Base-by-base conservation (phyloP, 2,113 vertebrate species). In the Platanista minor region DNA sequence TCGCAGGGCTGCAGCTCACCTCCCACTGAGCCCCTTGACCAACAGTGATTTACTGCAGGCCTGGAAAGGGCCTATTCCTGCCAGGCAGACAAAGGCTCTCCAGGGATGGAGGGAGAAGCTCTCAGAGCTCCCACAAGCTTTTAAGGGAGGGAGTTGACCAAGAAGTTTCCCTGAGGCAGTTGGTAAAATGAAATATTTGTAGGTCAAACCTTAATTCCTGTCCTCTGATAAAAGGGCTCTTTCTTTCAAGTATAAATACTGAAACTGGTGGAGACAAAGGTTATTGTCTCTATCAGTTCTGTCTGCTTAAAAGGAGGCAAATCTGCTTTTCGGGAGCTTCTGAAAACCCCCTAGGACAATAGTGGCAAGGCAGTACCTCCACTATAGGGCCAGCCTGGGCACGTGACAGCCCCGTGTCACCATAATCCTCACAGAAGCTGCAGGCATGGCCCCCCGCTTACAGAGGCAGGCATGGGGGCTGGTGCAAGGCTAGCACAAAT, bases 171-270 rank as follows among this genome's bases (percentile, higher is more conserved):
- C 90, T 21, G 74, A 84, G 84, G 86, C 62, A 13, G 62, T 41
- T 64, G 43, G 49, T 81, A 52, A 95, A 92, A 87, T 14, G 23
- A 95, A 91, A 59, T 54, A 69, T 86, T 89, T 80, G 54, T 80
- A 29, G 75, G 52, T 66, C 75, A 91, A 59, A 27, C 80, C 57
- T 84, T 86, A 74, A 77, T 96, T 91, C 90, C 90, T 81, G 20
- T 82, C 66, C 41, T 78, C 49, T 20, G 39, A 67, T 3, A 96
- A 96, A 94, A 75, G 66, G 71, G 29, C 75, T 84, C 96, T 95
- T 95, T 97, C 93, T 95, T 96, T 94, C 57, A n/a, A 64, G 21
- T 31, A 46, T 31, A 85, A 80, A 39, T 81, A 78, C 69, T 39
- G 64, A 66, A 64, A 62, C 59, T n/a, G 54, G 29, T 10, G 71